Conservation (phyloP, 23 tunicate genomes). For the Trididemnum nubilum region DNA sequence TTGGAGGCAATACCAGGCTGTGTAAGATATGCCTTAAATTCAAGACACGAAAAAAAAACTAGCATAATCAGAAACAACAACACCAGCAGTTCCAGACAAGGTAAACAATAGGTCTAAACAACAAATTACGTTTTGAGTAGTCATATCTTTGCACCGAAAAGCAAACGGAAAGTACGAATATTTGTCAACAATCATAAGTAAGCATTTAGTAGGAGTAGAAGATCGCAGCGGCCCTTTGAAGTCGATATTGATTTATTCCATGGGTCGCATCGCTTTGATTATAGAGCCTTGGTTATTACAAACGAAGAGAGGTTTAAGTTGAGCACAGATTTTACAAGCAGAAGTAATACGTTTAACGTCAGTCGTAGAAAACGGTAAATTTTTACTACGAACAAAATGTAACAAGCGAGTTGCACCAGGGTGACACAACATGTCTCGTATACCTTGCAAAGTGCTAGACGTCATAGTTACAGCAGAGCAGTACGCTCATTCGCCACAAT, state of each 20-base stretch:
- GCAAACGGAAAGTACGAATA: conserved; percentile 28
- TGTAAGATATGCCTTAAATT: not conserved
- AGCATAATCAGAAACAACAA: not conserved
- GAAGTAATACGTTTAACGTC: not conserved
- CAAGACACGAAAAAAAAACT: not conserved
- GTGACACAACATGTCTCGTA: conserved; percentile 14
- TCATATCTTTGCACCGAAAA: conserved; percentile 14
- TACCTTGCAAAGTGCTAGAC: not conserved
- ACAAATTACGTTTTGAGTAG: not conserved
- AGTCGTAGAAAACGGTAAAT: conserved; percentile 11
- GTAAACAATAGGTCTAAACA: conserved; percentile 1
- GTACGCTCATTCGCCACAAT: too few species aligned
- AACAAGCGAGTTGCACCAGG: conserved; percentile 21
- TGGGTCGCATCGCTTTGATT: conserved; percentile 24
- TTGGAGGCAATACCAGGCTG: conserved; percentile 11
- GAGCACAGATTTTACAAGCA: not conserved
- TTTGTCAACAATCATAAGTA: conserved; percentile 9
- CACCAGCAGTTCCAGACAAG: conserved; percentile 3
- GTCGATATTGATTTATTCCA: conserved; percentile 19
- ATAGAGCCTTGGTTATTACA: not conserved
- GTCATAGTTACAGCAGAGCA: not conserved
- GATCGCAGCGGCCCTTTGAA: conserved; percentile 21
- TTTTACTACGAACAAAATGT: conserved; percentile 17
- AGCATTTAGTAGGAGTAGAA: not conserved
- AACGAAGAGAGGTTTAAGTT: not conserved